Evolutionary conservation across 92 coral and sea anemone species (phyloP).

Genomic region (Epizoanthus scotinus): DNA sequence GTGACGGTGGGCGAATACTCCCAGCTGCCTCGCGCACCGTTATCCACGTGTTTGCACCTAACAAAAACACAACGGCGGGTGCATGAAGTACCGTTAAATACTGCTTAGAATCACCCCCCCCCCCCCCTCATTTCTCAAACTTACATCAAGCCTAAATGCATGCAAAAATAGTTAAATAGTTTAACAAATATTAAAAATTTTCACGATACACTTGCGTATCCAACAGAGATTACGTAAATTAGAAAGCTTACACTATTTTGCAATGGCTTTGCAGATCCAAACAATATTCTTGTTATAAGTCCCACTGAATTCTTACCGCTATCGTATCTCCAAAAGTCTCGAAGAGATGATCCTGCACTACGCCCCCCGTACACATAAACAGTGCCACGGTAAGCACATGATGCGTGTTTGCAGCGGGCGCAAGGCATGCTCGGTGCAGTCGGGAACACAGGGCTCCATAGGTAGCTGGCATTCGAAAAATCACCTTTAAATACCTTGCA

Average conservation of each 20-base stretch:
- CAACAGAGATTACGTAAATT: no score
- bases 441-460: constrained; percentile 98
- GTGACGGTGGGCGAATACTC: constrained; percentile 73
- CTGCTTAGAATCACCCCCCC: no score
- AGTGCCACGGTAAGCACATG: constrained; percentile 79
- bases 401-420: constrained; percentile 90
- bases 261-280: not conserved
- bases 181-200: no score
- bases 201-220: no score
- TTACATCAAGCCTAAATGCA: no score
- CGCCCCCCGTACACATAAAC: constrained; percentile 93
- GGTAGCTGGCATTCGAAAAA: constrained; percentile 77
- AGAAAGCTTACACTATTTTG: no score
- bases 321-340: constrained; percentile 98
- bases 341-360: constrained; percentile 83
- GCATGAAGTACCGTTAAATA: no score
- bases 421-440: constrained; percentile 74
- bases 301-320: constrained; percentile 60
- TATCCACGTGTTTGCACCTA: constrained; percentile 84
- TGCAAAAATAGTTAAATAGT: no score
- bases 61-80: not conserved
- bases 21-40: constrained; percentile 64
- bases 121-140: no score
- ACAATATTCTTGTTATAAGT: not conserved
- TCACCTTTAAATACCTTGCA: constrained; percentile 52